Percentiles rank a stretch among this genome's conserved stretches.
Conservation (phyloP, 2,113 vertebrate species). For the Diadophis punctatus region DNA sequence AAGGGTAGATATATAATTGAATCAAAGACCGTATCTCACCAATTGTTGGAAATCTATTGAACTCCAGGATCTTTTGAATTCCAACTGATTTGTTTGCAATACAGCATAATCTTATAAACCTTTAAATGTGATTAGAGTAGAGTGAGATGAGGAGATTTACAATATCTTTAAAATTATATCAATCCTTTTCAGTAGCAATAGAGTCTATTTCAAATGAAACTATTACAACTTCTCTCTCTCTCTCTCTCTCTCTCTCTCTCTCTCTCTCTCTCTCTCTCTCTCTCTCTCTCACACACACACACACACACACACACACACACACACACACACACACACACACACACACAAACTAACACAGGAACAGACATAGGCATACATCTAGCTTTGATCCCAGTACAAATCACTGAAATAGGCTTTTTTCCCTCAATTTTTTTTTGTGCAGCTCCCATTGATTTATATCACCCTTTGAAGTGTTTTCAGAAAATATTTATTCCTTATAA, state of each 20-base stretch:
- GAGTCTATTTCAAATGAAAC: not conserved
- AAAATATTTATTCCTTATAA: not conserved
- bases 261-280: too few relatives aligned
- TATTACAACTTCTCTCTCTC: not conserved
- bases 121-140: not conserved
- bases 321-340: too few relatives aligned
- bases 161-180: not conserved
- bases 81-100: slow-evolving; percentile 45
- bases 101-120: slow-evolving; percentile 34
- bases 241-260: not conserved
- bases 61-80: slow-evolving; percentile 36
- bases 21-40: slow-evolving; percentile 25
- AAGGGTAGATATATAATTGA: slow-evolving; percentile 35
- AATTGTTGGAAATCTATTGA: slow-evolving; percentile 17
- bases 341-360: too few relatives aligned
- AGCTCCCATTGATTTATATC: not conserved
- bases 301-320: too few relatives aligned
- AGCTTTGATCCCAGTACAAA: not conserved
- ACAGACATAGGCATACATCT: not conserved
- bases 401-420: not conserved
- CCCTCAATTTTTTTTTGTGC: not conserved
- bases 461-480: not conserved
- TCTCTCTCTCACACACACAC: not conserved
- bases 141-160: not conserved
- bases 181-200: not conserved